Conservation (phyloP, 1,140 invertebrate species). For the Riptortus pedestris region DNA sequence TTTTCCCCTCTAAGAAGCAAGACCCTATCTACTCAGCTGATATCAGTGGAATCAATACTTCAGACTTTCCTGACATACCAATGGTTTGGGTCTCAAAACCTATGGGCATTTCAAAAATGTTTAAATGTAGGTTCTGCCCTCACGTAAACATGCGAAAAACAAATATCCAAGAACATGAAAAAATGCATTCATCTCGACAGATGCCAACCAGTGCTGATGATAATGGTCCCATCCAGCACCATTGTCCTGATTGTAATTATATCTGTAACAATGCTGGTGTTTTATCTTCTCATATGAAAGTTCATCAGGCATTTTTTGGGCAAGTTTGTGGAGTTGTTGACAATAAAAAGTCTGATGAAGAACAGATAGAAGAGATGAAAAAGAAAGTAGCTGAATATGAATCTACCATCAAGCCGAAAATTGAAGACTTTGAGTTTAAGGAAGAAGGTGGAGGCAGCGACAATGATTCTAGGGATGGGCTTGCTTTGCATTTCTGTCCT, state of each 20-base stretch:
- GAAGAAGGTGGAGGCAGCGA: constrained; percentile 17
- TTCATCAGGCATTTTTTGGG: constrained; percentile 59
- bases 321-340: constrained; percentile 60
- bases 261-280: constrained; percentile 62
- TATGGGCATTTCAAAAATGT: constrained; percentile 68
- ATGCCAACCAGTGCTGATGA: background rate
- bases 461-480: constrained; percentile 17
- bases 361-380: constrained; percentile 52
- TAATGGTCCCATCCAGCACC: constrained; percentile 34
- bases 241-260: constrained; percentile 71
- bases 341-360: constrained; percentile 47
- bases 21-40: constrained; percentile 8
- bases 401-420: background rate
- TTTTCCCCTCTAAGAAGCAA: constrained; percentile 5
- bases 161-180: constrained; percentile 75
- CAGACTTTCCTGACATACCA: constrained; percentile 41
- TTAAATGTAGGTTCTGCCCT: constrained; percentile 73
- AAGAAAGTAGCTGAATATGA: constrained; percentile 23
- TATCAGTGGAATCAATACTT: constrained; percentile 23
- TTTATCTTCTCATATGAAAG: constrained; percentile 64
- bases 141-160: constrained; percentile 66
- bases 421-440: constrained; percentile 8
- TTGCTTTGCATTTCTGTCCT: constrained; percentile 41
- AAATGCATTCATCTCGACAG: constrained; percentile 58
- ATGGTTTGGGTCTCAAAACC: constrained; percentile 59